These are phyloP conservation scores for Orchesella flavescens DNA, from an alignment of 2,888 invertebrate genomes.

Conservation along the genomic window DNA sequence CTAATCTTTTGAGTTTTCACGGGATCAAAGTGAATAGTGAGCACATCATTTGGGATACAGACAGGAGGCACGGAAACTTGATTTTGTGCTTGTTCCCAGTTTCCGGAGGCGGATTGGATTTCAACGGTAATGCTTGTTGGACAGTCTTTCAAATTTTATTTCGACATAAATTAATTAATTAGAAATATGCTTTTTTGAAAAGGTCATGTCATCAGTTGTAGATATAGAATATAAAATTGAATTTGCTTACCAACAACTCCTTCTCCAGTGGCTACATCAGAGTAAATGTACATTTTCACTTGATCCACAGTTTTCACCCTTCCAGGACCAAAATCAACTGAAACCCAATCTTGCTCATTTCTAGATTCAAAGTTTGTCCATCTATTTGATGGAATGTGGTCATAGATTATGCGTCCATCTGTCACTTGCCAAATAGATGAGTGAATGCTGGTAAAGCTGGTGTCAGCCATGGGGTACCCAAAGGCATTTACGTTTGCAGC, in stretches of 20 bases:
- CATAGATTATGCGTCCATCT: slow-evolving; percentile 70
- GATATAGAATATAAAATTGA: neutral
- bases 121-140: slow-evolving; percentile 60
- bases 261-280: slow-evolving; percentile 65
- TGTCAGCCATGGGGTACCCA: slow-evolving; percentile 65
- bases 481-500: slow-evolving; percentile 64
- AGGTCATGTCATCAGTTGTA: too few relatives aligned
- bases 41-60: slow-evolving; percentile 67
- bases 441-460: slow-evolving; percentile 65
- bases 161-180: too few relatives aligned
- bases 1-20: slow-evolving; percentile 63
- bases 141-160: slow-evolving; percentile 58
- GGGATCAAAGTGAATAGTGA: slow-evolving; percentile 63
- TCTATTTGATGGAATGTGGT: slow-evolving; percentile 66
- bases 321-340: slow-evolving; percentile 69
- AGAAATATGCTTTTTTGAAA: too few relatives aligned
- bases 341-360: slow-evolving; percentile 65
- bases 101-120: slow-evolving; percentile 21
- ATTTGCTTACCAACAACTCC: slow-evolving; percentile 64
- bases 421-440: slow-evolving; percentile 66
- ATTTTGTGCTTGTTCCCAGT: slow-evolving; percentile 55
- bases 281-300: slow-evolving; percentile 68
- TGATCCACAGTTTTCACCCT: slow-evolving; percentile 55
- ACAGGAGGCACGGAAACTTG: slow-evolving; percentile 46
- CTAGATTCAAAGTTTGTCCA: slow-evolving; percentile 68